Evolutionary conservation across 2,113 vertebrate species (phyloP).

Genomic region (Pelodiscus sinensis): DNA sequence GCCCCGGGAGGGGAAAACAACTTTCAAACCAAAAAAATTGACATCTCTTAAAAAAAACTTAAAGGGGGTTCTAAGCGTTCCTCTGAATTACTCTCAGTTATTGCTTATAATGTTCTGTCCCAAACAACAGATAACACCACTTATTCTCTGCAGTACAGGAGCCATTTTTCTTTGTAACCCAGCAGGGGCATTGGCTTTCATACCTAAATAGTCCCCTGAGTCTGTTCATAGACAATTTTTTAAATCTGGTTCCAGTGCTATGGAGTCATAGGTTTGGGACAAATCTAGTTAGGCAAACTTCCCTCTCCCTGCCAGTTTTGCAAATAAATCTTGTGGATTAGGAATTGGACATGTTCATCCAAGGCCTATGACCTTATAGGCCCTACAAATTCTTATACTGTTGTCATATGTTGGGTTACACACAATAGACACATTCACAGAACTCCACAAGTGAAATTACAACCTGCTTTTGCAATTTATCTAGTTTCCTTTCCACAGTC

Average conservation of each 20-base stretch:
- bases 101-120: neutral
- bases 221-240: neutral
- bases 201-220: neutral
- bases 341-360: neutral
- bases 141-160: neutral
- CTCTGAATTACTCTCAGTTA: neutral
- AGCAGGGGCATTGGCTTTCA: neutral
- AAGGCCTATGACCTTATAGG: neutral
- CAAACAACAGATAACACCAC: neutral
- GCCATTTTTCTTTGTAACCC: neutral
- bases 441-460: neutral
- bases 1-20: neutral
- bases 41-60: neutral
- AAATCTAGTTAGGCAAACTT: neutral
- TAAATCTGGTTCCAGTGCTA: neutral
- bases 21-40: neutral
- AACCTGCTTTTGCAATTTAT: neutral
- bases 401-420: accelerated
- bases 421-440: neutral
- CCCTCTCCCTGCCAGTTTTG: neutral
- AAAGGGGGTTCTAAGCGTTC: neutral
- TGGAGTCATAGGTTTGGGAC: neutral
- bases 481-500: accelerated
- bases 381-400: neutral
- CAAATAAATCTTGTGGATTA: accelerated